Evolutionary conservation across 35 echinoderm and acorn worm species (phyloP).

Genomic region (Heliocidaris erythrogramma): DNA sequence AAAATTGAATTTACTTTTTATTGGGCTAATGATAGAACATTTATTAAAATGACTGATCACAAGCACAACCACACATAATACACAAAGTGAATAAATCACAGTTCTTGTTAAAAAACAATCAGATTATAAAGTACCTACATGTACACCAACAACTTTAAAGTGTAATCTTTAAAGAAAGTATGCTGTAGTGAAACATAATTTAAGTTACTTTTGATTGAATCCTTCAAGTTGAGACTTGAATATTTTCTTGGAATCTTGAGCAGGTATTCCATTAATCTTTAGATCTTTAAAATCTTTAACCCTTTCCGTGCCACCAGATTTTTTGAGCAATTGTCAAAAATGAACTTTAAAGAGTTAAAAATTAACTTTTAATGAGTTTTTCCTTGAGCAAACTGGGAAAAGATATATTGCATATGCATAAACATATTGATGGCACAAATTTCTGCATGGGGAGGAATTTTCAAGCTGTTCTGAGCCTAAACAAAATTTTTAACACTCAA

Average conservation of each 20-base stretch:
- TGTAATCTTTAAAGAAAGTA: neutral
- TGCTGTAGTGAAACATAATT: neutral
- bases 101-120: neutral
- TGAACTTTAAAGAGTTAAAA: too few species aligned
- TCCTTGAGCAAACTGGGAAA: too few species aligned
- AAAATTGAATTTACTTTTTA: neutral
- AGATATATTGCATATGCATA: too few species aligned
- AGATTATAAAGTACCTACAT: neutral
- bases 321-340: too few species aligned
- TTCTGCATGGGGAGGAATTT: too few species aligned
- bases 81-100: neutral
- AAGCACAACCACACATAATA: neutral
- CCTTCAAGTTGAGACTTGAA: neutral
- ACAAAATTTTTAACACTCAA: too few species aligned
- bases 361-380: too few species aligned
- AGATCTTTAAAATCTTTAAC: too few species aligned
- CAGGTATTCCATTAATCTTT: neutral
- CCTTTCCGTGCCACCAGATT: too few species aligned
- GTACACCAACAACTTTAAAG: neutral
- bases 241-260: neutral
- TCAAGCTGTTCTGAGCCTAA: too few species aligned
- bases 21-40: neutral
- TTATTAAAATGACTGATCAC: neutral
- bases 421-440: too few species aligned
- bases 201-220: neutral